Conservation (phyloP, 2,797 vertebrate species). For the Sebastes hopkinsi region DNA sequence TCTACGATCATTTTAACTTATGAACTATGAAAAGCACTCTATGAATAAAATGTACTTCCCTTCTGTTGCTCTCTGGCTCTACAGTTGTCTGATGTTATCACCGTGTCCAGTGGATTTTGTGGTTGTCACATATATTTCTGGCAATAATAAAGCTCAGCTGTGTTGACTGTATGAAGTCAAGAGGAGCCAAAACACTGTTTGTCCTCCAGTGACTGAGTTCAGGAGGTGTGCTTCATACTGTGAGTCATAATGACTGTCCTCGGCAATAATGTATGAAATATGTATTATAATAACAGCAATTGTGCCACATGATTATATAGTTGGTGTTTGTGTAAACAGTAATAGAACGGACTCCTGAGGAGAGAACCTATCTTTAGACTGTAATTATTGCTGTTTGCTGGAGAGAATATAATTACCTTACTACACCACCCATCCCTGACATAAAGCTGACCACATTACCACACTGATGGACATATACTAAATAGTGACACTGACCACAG, state of each 20-base stretch:
- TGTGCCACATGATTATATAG: conserved; percentile 35
- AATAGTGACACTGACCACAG: neutral
- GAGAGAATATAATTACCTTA: conserved; percentile 40
- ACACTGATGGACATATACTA: neutral
- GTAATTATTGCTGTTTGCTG: conserved; percentile 58
- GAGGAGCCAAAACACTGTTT: neutral
- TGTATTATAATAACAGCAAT: conserved; percentile 43
- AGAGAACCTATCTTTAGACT: conserved; percentile 43
- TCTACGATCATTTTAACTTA: no score
- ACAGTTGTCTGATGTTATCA: conserved; percentile 2
- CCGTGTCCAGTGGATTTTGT: conserved; percentile 19
- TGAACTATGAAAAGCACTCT: neutral
- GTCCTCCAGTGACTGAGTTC: neutral
- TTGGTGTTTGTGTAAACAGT: neutral
- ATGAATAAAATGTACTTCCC: neutral
- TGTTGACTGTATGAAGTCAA: neutral
- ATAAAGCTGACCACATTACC: conserved; percentile 24
- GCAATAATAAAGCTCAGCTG: conserved; percentile 3
- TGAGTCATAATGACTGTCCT: neutral
- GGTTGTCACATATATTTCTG: conserved; percentile 31
- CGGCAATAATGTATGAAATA: conserved; percentile 21
- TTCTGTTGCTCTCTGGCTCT: neutral
- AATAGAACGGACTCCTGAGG: conserved; percentile 13
- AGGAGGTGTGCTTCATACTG: neutral
- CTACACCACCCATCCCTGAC: conserved; percentile 1